These are phyloP conservation scores for Brachynemurus nebulosus DNA, from an alignment of 2,888 invertebrate species.

Conservation along the genomic window DNA sequence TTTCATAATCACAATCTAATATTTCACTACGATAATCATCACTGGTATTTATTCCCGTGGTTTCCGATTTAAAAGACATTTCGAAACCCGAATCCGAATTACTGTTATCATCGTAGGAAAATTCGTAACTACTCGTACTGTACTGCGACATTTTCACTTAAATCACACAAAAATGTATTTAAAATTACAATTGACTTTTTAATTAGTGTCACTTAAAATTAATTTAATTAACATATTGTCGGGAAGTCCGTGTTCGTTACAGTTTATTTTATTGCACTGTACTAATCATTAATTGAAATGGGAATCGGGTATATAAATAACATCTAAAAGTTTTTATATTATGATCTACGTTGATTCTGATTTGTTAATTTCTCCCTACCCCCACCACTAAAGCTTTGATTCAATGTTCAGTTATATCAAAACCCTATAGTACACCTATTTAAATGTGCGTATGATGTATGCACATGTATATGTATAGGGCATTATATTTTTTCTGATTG, in stretches of 20 bases:
- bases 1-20: constrained; percentile 25
- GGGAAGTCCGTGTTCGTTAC: no score
- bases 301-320: neutral
- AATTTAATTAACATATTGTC: no score
- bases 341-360: neutral
- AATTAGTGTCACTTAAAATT: no score
- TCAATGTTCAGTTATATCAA: no score
- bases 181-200: no score
- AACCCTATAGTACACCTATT: neutral
- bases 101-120: constrained; percentile 30
- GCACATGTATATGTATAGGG: no score
- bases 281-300: neutral
- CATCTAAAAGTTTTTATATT: neutral
- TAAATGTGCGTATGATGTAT: no score
- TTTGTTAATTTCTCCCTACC: neutral
- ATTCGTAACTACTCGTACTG: constrained; percentile 15
- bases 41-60: constrained; percentile 24
- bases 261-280: neutral
- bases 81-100: constrained; percentile 72
- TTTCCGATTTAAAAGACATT: constrained; percentile 46
- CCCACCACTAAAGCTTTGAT: neutral
- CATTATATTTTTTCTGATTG: no score
- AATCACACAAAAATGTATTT: no score
- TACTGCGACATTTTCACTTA: constrained; percentile 21
- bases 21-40: constrained; percentile 27